Evolutionary conservation across 2,888 invertebrate genomes (phyloP).

Genomic region (Cactoblastis cactorum): DNA sequence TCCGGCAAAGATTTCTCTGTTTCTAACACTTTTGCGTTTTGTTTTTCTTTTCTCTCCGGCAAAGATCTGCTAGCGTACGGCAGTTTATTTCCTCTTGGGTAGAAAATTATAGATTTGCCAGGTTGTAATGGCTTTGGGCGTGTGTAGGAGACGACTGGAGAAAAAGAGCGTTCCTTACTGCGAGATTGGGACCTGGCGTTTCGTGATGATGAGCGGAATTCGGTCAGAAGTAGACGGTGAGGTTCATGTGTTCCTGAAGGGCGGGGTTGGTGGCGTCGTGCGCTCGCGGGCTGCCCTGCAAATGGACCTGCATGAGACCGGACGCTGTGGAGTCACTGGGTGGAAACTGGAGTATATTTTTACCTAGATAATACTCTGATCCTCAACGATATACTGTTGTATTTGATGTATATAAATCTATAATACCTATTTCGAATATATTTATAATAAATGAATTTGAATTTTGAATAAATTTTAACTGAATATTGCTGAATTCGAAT

Average conservation of each 20-base stretch:
- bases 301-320: slow-evolving; percentile 25
- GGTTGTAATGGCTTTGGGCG: background rate
- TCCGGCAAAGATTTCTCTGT: background rate
- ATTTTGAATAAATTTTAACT: too few relatives aligned
- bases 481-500: too few relatives aligned
- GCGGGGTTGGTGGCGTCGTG: slow-evolving; percentile 60
- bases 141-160: slow-evolving; percentile 1
- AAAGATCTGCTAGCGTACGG: slow-evolving; percentile 2
- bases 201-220: background rate
- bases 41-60: slow-evolving; percentile 1
- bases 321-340: background rate
- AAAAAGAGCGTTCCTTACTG: background rate
- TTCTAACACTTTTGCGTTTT: background rate
- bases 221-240: slow-evolving; percentile 84
- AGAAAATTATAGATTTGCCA: slow-evolving; percentile 4
- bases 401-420: too few relatives aligned
- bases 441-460: too few relatives aligned
- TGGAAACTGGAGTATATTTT: background rate
- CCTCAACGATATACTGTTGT: too few relatives aligned
- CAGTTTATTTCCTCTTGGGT: slow-evolving; percentile 8
- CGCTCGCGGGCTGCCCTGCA: slow-evolving; percentile 54
- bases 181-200: background rate
- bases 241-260: slow-evolving; percentile 80
- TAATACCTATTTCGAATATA: too few relatives aligned
- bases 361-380: background rate